A percentile compares a stretch with the other conserved stretches of the same genome.
Evolutionary conservation across 2,888 invertebrate genomes (phyloP).

Genomic region (Exephanes ischioxanthus): DNA sequence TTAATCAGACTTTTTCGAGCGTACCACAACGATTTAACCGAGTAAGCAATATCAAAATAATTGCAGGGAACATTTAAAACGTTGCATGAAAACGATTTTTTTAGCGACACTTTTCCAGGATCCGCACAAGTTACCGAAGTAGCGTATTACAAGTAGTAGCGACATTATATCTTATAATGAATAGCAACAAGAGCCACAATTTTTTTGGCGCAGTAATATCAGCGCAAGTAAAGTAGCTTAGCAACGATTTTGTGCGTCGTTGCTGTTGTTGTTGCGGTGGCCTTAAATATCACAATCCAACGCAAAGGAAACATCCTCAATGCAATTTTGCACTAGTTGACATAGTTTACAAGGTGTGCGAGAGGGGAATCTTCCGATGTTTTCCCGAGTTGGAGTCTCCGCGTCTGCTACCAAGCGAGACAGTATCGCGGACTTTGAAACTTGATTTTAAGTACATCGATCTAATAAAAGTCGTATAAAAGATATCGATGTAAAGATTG

Average conservation of each 20-base stretch:
- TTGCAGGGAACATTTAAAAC: neutral
- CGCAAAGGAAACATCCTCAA: neutral
- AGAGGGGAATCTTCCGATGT: neutral
- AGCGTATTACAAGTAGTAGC: neutral
- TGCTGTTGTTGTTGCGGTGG: neutral
- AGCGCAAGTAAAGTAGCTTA: neutral
- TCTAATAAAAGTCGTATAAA: conserved; percentile 87
- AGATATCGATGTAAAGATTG: conserved; percentile 89
- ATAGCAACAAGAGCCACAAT: neutral
- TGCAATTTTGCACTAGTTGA: neutral
- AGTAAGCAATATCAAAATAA: neutral
- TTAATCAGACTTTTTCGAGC: conserved; percentile 36
- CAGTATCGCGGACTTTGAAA: neutral
- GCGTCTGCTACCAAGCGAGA: neutral
- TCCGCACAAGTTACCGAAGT: neutral
- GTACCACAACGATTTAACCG: conserved; percentile 28
- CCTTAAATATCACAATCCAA: conserved; percentile 45
- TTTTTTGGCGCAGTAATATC: neutral
- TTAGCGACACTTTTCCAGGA: neutral
- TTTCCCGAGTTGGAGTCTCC: neutral
- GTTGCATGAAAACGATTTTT: neutral
- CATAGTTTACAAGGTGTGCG: neutral
- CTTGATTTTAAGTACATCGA: neutral
- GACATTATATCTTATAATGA: no score
- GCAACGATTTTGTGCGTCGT: neutral